Percentiles rank a stretch among this genome's conserved stretches.
Conservation (phyloP, 2,797 vertebrate genomes). For the Vireo griseus region DNA sequence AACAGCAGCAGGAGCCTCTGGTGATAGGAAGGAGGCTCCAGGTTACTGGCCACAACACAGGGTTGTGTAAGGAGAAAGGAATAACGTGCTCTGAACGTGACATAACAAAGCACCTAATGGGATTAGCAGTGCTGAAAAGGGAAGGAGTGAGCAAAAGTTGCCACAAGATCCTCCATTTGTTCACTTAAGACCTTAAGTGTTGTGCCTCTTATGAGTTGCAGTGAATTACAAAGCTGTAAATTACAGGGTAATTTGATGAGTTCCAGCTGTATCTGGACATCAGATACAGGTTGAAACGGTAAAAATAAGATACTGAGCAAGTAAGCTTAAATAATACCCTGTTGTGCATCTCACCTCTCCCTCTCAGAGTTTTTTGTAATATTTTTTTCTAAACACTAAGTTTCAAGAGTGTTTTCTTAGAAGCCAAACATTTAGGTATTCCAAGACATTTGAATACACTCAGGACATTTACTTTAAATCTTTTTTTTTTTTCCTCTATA, state of each 20-base stretch:
- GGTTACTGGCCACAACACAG: not conserved
- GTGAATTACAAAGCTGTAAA: not conserved
- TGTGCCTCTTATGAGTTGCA: not conserved
- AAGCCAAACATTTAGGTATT: not conserved
- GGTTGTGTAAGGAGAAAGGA: not conserved
- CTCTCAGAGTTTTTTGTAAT: not conserved
- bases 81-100: rapidly evolving
- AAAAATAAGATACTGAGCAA: not conserved
- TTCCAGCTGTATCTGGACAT: not conserved
- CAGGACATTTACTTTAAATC: constrained; percentile 1
- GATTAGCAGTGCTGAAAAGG: not conserved
- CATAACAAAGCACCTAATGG: not conserved
- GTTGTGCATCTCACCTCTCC: not conserved
- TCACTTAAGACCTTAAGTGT: not conserved
- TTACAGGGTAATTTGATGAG: not conserved
- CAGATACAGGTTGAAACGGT: not conserved
- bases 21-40: not conserved
- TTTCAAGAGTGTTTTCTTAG: not conserved
- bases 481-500: not conserved
- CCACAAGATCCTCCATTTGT: not conserved
- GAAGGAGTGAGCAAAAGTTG: not conserved
- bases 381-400: not conserved
- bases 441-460: not conserved
- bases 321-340: not conserved
- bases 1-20: not conserved